These are phyloP conservation scores for Thalassaphorura encarpata DNA, from an alignment of 1,140 invertebrate genomes.

Conservation along the genomic window DNA sequence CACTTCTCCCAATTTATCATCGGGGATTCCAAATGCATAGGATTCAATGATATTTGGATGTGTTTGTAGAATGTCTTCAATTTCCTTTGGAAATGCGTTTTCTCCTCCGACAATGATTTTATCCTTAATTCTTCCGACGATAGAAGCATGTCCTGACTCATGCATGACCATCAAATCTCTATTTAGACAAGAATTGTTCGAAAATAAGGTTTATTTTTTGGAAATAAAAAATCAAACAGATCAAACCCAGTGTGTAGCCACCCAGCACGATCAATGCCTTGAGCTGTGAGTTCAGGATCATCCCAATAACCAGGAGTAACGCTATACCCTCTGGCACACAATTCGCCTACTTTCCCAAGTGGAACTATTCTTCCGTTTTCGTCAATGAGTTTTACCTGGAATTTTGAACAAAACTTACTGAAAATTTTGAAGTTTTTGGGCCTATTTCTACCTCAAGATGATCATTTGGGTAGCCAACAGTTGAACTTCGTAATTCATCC, in stretches of 20 bases:
- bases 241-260: constrained; percentile 85
- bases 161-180: constrained; percentile 51
- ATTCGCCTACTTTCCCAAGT: constrained; percentile 40
- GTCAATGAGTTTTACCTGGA: constrained; percentile 22
- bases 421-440: neutral
- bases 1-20: constrained; percentile 51
- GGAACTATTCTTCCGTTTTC: constrained; percentile 14
- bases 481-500: constrained; percentile 10
- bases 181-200: neutral
- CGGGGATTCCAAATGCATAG: constrained; percentile 51
- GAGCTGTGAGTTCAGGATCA: constrained; percentile 46
- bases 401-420: neutral
- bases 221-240: constrained; percentile 26
- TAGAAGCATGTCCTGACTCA: constrained; percentile 45
- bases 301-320: constrained; percentile 51
- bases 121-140: constrained; percentile 54
- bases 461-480: constrained; percentile 23
- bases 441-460: constrained; percentile 3
- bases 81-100: constrained; percentile 52
- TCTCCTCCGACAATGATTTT: constrained; percentile 57
- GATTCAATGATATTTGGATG: constrained; percentile 48
- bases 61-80: constrained; percentile 50
- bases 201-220: neutral
- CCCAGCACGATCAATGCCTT: constrained; percentile 53
- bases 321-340: constrained; percentile 47